These are phyloP conservation scores for Oreochromis grahami DNA, from an alignment of 2,797 vertebrate species.

Conservation along the genomic window DNA sequence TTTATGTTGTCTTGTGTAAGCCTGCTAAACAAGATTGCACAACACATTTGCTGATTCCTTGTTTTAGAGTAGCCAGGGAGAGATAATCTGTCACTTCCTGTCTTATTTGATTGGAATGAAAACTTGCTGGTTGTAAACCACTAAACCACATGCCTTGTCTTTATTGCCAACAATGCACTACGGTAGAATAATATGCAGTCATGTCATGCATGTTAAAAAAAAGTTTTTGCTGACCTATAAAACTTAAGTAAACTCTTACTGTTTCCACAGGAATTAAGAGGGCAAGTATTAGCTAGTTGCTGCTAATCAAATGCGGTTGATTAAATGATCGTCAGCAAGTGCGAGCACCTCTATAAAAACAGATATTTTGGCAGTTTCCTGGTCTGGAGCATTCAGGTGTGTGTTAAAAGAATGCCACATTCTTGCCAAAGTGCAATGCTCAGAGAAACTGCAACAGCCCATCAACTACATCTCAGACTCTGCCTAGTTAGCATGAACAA, in stretches of 20 bases:
- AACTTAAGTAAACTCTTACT: neutral
- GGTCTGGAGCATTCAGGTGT: neutral
- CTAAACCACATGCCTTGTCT: neutral
- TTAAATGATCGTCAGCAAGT: neutral
- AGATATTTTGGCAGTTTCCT: neutral
- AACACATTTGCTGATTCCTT: neutral
- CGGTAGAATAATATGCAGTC: neutral
- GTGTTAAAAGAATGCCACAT: neutral
- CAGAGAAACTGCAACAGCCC: neutral
- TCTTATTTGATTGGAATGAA: slow-evolving; percentile 1
- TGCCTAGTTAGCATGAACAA: neutral
- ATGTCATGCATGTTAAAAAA: neutral
- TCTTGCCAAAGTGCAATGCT: neutral
- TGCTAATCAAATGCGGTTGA: neutral
- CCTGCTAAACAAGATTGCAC: neutral
- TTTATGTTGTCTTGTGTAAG: neutral
- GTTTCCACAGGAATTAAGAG: neutral
- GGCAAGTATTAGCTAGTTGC: neutral
- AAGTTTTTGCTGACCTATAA: neutral
- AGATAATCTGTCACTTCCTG: neutral
- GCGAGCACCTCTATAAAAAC: neutral
- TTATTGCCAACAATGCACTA: neutral
- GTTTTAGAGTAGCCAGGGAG: neutral
- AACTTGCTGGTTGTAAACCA: neutral
- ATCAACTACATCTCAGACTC: neutral